These are phyloP conservation scores for Acanthosepion esculentum DNA, from an alignment of 2,888 invertebrate species.

Conservation along the genomic window DNA sequence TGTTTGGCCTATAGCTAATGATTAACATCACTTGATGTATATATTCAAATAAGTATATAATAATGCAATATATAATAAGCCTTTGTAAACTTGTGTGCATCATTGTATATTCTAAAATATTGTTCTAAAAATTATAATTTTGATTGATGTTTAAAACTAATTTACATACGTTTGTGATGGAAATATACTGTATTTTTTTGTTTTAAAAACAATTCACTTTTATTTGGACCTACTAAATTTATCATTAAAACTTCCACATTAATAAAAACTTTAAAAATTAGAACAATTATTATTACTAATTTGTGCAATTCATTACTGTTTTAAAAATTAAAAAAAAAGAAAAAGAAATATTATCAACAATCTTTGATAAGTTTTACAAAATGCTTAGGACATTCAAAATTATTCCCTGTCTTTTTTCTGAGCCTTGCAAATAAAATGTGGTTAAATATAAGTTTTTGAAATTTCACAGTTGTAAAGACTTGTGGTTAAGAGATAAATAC, in stretches of 20 bases:
- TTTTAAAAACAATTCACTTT: not conserved
- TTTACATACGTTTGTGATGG: not conserved
- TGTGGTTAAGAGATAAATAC: not conserved
- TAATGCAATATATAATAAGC: no score
- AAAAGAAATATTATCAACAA: not conserved
- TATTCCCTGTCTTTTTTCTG: not conserved
- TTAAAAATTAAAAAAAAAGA: not conserved
- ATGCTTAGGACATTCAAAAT: not conserved
- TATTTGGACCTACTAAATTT: not conserved
- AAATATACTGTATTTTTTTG: not conserved
- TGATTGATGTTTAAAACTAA: not conserved
- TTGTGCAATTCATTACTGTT: not conserved
- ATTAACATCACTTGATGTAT: not conserved
- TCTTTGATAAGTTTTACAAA: not conserved
- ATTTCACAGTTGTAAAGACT: not conserved
- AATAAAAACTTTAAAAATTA: not conserved
- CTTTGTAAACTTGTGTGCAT: not conserved
- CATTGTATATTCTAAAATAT: not conserved
- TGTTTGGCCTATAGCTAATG: not conserved
- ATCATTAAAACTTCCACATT: not conserved
- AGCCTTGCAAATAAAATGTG: not conserved
- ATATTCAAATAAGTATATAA: not conserved
- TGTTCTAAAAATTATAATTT: not conserved
- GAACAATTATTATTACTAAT: not conserved
- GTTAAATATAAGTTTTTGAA: not conserved